These are phyloP conservation scores for Lasioglossum leucozonium DNA, from an alignment of 2,888 invertebrate species.

Conservation along the genomic window DNA sequence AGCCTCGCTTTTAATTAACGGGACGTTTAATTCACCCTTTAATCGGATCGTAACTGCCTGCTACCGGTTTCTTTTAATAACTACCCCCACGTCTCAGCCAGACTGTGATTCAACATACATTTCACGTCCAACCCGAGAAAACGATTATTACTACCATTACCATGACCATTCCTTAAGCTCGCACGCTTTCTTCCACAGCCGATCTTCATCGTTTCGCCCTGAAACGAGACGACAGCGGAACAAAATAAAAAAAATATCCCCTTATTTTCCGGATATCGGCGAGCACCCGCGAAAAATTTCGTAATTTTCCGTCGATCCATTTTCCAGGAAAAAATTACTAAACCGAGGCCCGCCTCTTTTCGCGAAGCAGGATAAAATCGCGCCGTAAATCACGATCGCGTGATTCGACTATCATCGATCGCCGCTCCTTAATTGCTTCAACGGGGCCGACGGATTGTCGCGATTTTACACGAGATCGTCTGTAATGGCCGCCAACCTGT, in stretches of 20 bases:
- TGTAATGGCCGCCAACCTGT: conserved; percentile 14
- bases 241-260: neutral
- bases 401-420: conserved; percentile 26
- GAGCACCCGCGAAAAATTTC: neutral
- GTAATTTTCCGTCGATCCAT: neutral
- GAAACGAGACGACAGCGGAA: too few relatives aligned
- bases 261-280: neutral
- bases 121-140: neutral
- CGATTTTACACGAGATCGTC: conserved; percentile 13
- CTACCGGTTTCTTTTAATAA: conserved; percentile 22
- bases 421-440: neutral
- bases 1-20: conserved; percentile 20
- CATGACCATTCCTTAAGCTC: neutral
- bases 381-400: conserved; percentile 29
- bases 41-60: conserved; percentile 18
- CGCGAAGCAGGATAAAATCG: neutral
- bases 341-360: neutral
- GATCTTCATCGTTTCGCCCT: too few relatives aligned
- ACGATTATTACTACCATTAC: neutral
- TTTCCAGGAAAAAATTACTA: neutral
- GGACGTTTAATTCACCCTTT: conserved; percentile 25
- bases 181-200: neutral
- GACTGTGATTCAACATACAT: neutral
- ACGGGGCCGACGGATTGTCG: conserved; percentile 2
- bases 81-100: neutral